Conservation (phyloP, 2,797 vertebrate species). For the Setipinna tenuifilis region DNA sequence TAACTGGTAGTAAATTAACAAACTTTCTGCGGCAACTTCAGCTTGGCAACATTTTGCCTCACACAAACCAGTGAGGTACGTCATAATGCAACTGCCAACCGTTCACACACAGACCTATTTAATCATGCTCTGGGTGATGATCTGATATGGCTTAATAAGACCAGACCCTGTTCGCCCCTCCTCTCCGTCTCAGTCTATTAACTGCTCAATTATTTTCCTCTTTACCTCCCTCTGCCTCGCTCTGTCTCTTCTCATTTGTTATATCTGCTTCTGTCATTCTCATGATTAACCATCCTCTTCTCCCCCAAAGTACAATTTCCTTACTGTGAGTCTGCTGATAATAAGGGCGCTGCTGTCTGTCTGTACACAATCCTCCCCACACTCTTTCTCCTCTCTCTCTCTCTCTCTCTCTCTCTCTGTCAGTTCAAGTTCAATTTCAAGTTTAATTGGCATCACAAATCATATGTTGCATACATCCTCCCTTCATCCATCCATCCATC, state of each 20-base stretch:
- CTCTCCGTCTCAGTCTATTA: background rate
- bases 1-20: too few relatives aligned
- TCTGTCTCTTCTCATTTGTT: background rate
- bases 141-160: background rate
- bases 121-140: background rate
- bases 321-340: background rate
- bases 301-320: background rate
- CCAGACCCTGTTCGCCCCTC: background rate
- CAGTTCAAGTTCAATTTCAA: too few relatives aligned
- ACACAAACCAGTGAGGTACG: background rate
- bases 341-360: background rate
- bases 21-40: too few relatives aligned
- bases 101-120: background rate
- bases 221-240: background rate
- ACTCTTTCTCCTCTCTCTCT: background rate
- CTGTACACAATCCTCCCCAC: background rate
- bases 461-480: too few relatives aligned
- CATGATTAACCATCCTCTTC: background rate
- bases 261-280: constrained; percentile 6
- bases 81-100: background rate
- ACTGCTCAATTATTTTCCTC: background rate
- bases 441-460: too few relatives aligned
- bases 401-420: too few relatives aligned
- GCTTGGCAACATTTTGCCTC: too few relatives aligned
- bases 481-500: too few relatives aligned